Base-by-base conservation (phyloP, 1,140 invertebrate species). In the Phymastichus coffea region DNA sequence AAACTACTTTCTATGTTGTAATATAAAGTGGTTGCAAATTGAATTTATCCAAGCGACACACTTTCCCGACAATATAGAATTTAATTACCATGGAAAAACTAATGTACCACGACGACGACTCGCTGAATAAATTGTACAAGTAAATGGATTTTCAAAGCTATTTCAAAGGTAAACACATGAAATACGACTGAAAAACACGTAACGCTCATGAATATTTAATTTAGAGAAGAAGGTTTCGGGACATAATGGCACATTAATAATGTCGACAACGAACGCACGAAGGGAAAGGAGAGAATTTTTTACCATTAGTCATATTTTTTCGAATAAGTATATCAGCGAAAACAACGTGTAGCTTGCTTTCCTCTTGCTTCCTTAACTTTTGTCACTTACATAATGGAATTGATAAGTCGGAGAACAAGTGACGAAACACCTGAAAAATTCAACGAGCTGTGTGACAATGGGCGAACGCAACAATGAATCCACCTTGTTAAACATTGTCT, bases 321-420 rank as follows among this genome's bases (percentile, higher is more conserved):
- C 41, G 37, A 52, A 51, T 43, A 44, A 41, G 38, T 30, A 51
- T 58, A 58, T 51, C 56, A 43, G 22, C 14, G 14, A 22, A 43
- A 58, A 51, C 37, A 33, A 57, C 49, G 30, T 20, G n/a, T 46
- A 41, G 19, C 28, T 17, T 17, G 20, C 33, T 37, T 48, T 57
- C 46, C 23, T 55, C 22, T 49, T 30, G n/a, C n/a, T n/a, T n/a
- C n/a, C n/a, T n/a, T n/a, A n/a, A n/a, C 15, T 20, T 56, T 57
- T 41, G 33, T 49, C 46, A 49, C 17, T 57, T 57, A 41, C 55
- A 41, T 43, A 58, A 58, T 58, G 23, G 49, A 57, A 49, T 49
- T 49, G 30, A 57, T 41, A 37, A 37, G 49, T n/a, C n/a, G 15
- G 9, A 22, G 23, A n/a, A 23, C 14, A 37, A 38, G 41, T 56